Base-by-base conservation (phyloP, 1,140 invertebrate genomes). In the Bradysia coprophila region DNA sequence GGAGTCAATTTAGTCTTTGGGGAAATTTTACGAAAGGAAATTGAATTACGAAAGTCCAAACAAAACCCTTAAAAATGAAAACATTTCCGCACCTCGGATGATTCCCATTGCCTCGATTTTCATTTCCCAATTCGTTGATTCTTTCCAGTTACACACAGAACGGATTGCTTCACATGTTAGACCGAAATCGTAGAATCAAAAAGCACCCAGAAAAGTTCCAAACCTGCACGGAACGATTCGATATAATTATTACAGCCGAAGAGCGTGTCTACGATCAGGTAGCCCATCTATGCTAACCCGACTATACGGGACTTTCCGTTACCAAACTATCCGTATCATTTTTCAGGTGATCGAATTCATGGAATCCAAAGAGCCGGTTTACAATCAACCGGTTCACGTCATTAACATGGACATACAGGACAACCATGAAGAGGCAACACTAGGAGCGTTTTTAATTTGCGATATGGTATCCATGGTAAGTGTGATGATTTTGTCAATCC, bases 341-440 rank as follows among this genome's bases (percentile, higher is more conserved):
- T 6, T 11, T 11, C 6, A 37, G 54, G 81, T 84, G 16, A 72
- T 82, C 31, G 75, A 82, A 60, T 79, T 70, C 57, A 80, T 82
- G 73, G 76, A 79, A 48, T 73, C 68, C 16, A 71, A 70, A 55
- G 68, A 69, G 31, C 79, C 79, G 2, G 68, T 75, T 41, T 73
- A 78, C 44, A 87, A 83, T 62, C 76, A 82, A 41, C 81, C 87
- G 8, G 90, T 90, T 2, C 96, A 99, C 68, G 75, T 99, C 11
- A 85, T 99, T 21, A 99, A 99, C 62, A 84, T 99, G 50, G 94
- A 99, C 56, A 96, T 99, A 57, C 90, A 93, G 62, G 96, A 99
- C 68, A 99, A 98, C 64, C 92, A 98, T 46, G 95, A 99, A 67
- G 96, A 99, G 62, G 95, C 95, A 0, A 94, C 94, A n/a, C 82